These are phyloP conservation scores for Tetragonula carbonaria DNA, from an alignment of 2,888 invertebrate genomes.

Conservation along the genomic window DNA sequence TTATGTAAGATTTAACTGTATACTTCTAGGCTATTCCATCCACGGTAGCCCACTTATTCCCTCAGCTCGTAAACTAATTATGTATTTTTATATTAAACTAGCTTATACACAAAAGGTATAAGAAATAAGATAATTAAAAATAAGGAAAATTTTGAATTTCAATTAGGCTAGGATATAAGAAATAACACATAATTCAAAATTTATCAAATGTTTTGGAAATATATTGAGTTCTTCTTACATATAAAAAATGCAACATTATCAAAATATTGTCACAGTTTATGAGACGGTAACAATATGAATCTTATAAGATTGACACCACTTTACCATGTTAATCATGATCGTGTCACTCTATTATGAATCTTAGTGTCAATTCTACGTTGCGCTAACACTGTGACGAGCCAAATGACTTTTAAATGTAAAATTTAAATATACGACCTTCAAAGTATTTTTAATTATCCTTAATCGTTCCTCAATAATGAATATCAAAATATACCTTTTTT, in stretches of 20 bases:
- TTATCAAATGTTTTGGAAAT: constrained; percentile 81
- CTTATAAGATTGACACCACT: constrained; percentile 71
- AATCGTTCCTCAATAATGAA: constrained; percentile 65
- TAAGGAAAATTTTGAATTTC: constrained; percentile 72
- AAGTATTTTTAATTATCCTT: constrained; percentile 75
- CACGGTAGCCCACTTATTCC: constrained; percentile 81
- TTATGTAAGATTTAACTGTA: constrained; percentile 81
- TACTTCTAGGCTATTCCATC: constrained; percentile 82
- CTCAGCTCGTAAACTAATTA: constrained; percentile 84
- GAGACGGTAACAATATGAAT: constrained; percentile 75
- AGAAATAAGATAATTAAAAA: constrained; percentile 66
- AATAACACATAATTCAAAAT: constrained; percentile 79
- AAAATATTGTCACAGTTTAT: constrained; percentile 79
- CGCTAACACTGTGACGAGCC: constrained; percentile 83
- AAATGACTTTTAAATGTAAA: constrained; percentile 84
- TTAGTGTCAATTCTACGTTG: constrained; percentile 83
- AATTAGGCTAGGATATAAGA: constrained; percentile 79
- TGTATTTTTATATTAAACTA: constrained; percentile 84
- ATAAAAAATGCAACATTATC: constrained; percentile 77
- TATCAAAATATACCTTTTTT: constrained; percentile 59
- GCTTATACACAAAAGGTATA: constrained; percentile 79
- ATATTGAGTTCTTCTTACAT: constrained; percentile 81
- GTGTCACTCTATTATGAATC: constrained; percentile 78
- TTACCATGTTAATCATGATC: constrained; percentile 77
- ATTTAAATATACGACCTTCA: constrained; percentile 82